Percentiles rank a stretch among this genome's conserved stretches.
Conservation (phyloP, 2,797 vertebrate species). For the Anguilla anguilla region DNA sequence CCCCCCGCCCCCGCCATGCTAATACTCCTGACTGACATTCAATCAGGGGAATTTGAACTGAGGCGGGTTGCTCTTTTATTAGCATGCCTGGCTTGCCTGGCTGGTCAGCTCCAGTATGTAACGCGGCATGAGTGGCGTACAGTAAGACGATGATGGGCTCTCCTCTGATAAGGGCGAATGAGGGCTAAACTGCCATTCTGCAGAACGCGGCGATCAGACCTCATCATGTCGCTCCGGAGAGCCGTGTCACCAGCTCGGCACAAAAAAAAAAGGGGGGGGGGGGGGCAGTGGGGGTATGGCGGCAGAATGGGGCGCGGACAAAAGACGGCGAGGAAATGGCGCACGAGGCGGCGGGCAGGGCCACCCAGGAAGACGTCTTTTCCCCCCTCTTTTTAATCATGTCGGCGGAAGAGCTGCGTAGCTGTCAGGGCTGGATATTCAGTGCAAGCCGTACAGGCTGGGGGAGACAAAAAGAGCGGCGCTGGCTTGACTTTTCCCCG, state of each 20-base stretch:
- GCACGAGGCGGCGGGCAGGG: not conserved
- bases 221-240: constrained; percentile 72
- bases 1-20: constrained; percentile 60
- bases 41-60: constrained; percentile 80
- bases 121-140: constrained; percentile 58
- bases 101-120: constrained; percentile 74
- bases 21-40: constrained; percentile 81
- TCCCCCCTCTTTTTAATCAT: not conserved
- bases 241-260: constrained; percentile 66
- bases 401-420: not conserved
- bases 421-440: constrained; percentile 10
- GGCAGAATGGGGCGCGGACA: not conserved
- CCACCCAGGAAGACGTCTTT: not conserved
- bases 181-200: constrained; percentile 77
- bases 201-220: constrained; percentile 77
- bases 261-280: constrained; percentile 17
- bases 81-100: constrained; percentile 73
- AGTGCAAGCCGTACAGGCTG: not conserved
- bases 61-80: constrained; percentile 78
- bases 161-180: constrained; percentile 71
- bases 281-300: constrained; percentile 4
- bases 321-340: not conserved
- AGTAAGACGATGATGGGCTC: constrained; percentile 65
- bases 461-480: not conserved
- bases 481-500: not conserved